Base-by-base conservation (phyloP, 2,113 vertebrate genomes). In the Pygoscelis adeliae region DNA sequence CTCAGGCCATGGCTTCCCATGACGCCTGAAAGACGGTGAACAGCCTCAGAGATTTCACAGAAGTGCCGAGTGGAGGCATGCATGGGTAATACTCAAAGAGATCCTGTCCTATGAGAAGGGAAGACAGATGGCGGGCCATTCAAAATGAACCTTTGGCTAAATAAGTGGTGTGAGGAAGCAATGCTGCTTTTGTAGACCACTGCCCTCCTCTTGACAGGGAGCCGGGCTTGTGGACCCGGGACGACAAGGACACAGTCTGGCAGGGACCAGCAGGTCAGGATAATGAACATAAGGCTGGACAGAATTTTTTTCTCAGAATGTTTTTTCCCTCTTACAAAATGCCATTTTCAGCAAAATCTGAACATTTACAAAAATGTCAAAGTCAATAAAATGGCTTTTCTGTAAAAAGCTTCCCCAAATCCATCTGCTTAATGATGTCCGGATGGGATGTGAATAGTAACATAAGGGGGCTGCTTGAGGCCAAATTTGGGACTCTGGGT, bases 31-130 rank as follows among this genome's bases (percentile, higher is more conserved):
- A 58, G 66, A 34, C 9, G 15, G 6, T 15, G 56, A 77, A 20
- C 11, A 46, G 52, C 38, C 18, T 5, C 42, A 58, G 63, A 61
- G 59, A 44, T 73, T 15, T 49, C 63, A 66, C 18, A 34, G 2
- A 56, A 44, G 34, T 50, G 38, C 42, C 0, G 0, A 69, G 34
- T 40, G 6, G 27, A 61, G 14, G 65, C 61, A 10, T 5, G 22
- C 3, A 3, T 30, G 44, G 34, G 10, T 53, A 25, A 27, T 30
- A 15, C 17, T 38, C 46, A 32, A 10, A 34, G 21, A 42, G 2
- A 50, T 19, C 4, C 25, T 8, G 21, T 46, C 61, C 47, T 50
- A 0, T 53, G 52, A 47, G 38, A 63, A 55, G 42, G 11, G 36
- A 77, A 73, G 23, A 40, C 7, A 36, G 23, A 13, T 25, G 15